Evolutionary conservation across 2,888 invertebrate species (phyloP).

Genomic region (Hedychridium roseum): DNA sequence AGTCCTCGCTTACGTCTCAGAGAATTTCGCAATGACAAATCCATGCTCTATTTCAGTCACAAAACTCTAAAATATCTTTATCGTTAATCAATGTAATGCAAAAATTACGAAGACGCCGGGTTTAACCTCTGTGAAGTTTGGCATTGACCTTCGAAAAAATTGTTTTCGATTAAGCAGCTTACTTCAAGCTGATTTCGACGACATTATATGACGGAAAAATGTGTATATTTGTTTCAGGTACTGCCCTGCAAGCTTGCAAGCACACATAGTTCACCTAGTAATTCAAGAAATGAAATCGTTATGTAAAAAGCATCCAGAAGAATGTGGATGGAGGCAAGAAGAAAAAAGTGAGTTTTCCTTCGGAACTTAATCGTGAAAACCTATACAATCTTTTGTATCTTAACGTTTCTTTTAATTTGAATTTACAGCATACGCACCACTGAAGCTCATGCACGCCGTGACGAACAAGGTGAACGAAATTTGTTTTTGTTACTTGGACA

Average conservation of each 20-base stretch:
- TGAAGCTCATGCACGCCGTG: conserved; percentile 79
- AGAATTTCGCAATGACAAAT: conserved; percentile 20
- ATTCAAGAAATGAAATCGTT: conserved; percentile 73
- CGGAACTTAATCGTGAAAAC: neutral
- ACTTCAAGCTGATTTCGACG: no score
- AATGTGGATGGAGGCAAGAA: conserved; percentile 71
- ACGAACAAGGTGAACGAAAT: conserved; percentile 77
- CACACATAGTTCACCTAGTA: conserved; percentile 73
- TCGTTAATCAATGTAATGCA: no score
- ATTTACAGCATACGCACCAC: conserved; percentile 75
- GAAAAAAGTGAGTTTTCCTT: conserved; percentile 69
- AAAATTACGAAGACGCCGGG: no score
- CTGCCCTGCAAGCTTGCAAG: conserved; percentile 75
- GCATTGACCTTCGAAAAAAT: no score
- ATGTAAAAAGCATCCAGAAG: conserved; percentile 72
- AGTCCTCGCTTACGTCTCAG: conserved; percentile 21
- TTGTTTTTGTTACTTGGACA: conserved; percentile 75
- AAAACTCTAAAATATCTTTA: no score
- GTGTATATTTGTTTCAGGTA: conserved; percentile 72
- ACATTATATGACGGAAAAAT: no score
- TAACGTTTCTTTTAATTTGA: conserved; percentile 16
- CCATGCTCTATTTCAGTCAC: conserved; percentile 15
- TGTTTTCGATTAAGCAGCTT: no score
- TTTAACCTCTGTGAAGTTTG: no score
- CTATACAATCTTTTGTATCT: conserved; percentile 1